A percentile compares a stretch with the other conserved stretches of the same genome.
These are phyloP conservation scores for Nephila pilipes DNA, from an alignment of 1,140 invertebrate genomes.

Conservation along the genomic window DNA sequence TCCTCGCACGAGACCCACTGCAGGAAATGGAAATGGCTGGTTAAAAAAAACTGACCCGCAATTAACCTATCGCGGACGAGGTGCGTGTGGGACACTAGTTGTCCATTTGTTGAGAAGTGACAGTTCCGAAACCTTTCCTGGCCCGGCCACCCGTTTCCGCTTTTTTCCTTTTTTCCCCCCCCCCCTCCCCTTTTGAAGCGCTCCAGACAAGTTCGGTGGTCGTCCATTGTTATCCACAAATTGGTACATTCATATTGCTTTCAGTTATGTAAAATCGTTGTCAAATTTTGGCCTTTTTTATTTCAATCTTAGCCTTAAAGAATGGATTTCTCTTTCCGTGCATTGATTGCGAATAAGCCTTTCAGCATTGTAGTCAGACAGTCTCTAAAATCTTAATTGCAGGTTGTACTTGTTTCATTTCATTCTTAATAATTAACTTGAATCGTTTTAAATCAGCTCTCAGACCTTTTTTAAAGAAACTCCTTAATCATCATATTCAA, in stretches of 20 bases:
- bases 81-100: conserved; percentile 63
- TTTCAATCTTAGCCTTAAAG: no score
- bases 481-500: no score
- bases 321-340: no score
- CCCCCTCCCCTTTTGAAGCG: not conserved
- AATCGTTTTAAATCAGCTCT: no score
- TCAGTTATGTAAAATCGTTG: no score
- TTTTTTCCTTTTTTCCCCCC: conserved; percentile 4
- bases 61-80: conserved; percentile 52
- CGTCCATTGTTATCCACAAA: conserved; percentile 4
- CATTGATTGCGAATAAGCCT: no score
- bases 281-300: no score
- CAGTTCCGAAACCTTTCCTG: conserved; percentile 46
- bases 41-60: conserved; percentile 50
- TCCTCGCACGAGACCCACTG: not conserved
- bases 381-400: no score
- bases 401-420: no score
- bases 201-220: not conserved
- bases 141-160: conserved; percentile 44
- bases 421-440: no score
- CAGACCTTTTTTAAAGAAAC: no score
- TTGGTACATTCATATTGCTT: not conserved
- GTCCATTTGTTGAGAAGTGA: conserved; percentile 69
- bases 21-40: conserved; percentile 53
- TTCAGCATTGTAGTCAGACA: no score